Evolutionary conservation across 2,888 invertebrate genomes (phyloP), one percentile per base, ranked within the genome.

Genomic region (Zonitis immaculata): DNA sequence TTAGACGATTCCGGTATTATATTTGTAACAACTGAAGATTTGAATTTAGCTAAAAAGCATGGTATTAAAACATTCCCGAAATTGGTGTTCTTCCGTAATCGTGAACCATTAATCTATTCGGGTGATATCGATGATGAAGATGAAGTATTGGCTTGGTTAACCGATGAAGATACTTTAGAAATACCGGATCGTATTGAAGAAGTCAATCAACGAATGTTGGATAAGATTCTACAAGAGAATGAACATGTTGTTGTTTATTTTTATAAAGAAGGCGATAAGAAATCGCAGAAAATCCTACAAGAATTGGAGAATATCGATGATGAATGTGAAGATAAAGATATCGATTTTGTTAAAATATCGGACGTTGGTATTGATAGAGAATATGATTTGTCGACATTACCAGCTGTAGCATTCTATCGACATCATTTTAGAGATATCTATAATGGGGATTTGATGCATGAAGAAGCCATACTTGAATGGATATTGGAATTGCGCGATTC

Each of bases 161-260:
- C 93, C 1, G 92, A 93, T 69, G 93, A 94, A 71, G 85, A 93
- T 59, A 93, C 92, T 5, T 77, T 94, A 8, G 91, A 94, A 76
- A 91, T 93, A 68, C 93, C 93, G 6, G 95, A 95, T 53, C 87
- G 89, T 74, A 95, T 95, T 66, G 95, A 95, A 73, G 94, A 95
- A 77, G 92, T 95, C 30, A 95, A 95, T 70, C 81, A 84, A 1
- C 88, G 83, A 72, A 94, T 95, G 93, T 77, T 95, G 72, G 93
- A 94, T 68, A 93, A 92, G 71, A 89, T 94, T 61, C 79, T 95
- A 57, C 84, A 87, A 56, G 91, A 91, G 73, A 91, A 91, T 64
- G 89, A 92, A 65, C 89, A 91, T 68, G 87, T 94, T 45, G 94
- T 94, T 44, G 93, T 94, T 14, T 92, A 93, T 74, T 95, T 95